These are phyloP conservation scores for Phyllotreta striolata DNA, from an alignment of 2,888 invertebrate species.

Conservation along the genomic window DNA sequence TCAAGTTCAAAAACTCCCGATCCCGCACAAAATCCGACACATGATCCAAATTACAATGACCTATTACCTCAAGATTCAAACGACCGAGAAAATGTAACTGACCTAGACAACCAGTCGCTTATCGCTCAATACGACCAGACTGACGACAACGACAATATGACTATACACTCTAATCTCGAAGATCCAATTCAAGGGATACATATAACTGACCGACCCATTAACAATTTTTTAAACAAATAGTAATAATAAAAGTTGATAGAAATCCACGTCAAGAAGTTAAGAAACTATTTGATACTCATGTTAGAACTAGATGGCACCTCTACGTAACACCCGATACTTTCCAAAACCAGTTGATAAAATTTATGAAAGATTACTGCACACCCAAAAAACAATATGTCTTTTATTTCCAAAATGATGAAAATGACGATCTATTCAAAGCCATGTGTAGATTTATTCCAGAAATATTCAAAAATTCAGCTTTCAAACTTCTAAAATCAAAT, in stretches of 20 bases:
- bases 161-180: no score
- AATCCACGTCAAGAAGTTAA: neutral
- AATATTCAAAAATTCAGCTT: conserved; percentile 19
- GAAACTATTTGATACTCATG: neutral
- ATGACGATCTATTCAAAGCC: conserved; percentile 5
- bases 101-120: no score
- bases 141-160: no score
- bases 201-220: conserved; percentile 13
- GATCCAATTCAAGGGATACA: conserved; percentile 12
- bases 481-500: neutral
- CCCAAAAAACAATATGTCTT: conserved; percentile 16
- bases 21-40: no score
- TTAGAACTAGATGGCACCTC: conserved; percentile 6
- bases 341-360: conserved; percentile 10
- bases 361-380: conserved; percentile 20
- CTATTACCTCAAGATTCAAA: no score
- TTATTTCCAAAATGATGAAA: conserved; percentile 16
- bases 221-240: conserved; percentile 21
- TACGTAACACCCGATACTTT: conserved; percentile 4
- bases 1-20: neutral
- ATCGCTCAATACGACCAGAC: no score
- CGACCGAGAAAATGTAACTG: no score
- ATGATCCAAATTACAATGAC: no score
- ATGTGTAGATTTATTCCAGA: conserved; percentile 9
- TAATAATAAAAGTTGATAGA: conserved; percentile 15